Percentiles rank a stretch among this genome's conserved stretches.
Evolutionary conservation across 2,113 vertebrate species (phyloP).

Genomic region (Oenanthe melanoleuca): DNA sequence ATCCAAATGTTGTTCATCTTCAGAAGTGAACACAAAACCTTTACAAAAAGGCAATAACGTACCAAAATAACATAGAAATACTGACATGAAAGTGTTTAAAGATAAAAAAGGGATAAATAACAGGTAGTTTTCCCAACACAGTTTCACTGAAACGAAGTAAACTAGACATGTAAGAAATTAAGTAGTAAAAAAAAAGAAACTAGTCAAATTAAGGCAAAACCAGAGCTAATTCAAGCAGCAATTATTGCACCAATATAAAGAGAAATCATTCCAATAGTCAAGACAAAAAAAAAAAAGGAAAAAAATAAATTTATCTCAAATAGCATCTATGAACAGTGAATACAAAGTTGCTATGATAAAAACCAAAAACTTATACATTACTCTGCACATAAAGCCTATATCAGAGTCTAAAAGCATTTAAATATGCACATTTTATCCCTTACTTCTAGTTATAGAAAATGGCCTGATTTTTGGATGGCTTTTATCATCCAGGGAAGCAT

Average conservation of each 20-base stretch:
- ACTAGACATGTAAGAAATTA: background rate
- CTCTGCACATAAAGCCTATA: background rate
- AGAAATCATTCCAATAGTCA: background rate
- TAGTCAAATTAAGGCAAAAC: background rate
- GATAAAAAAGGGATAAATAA: background rate
- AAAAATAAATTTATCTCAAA: background rate
- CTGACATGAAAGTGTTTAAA: background rate
- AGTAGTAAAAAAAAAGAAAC: background rate
- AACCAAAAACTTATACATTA: background rate
- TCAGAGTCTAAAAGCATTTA: background rate
- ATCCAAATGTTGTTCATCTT: background rate
- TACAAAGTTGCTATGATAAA: background rate
- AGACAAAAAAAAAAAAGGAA: background rate
- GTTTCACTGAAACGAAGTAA: background rate
- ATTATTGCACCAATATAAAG: background rate
- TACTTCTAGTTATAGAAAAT: background rate
- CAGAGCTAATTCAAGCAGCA: background rate
- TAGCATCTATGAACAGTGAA: background rate
- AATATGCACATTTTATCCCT: background rate
- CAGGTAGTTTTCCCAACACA: background rate
- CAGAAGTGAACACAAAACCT: background rate
- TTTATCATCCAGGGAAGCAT: background rate
- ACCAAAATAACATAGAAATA: background rate
- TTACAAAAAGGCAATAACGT: background rate
- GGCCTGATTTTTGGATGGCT: background rate